Evolutionary conservation across 2,888 invertebrate genomes (phyloP).

Genomic region (Orthosia gracilis): DNA sequence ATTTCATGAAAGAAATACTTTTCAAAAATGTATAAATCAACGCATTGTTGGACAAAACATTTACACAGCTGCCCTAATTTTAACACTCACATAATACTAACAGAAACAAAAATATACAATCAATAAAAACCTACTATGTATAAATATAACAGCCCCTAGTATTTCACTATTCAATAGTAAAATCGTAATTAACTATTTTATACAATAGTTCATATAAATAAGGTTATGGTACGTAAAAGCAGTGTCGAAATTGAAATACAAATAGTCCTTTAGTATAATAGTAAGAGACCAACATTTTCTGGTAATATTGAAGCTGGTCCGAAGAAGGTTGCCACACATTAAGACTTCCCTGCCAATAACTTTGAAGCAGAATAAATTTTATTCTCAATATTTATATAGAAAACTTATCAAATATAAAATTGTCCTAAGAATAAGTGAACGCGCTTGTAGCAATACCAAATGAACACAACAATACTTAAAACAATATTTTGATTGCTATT

Average conservation of each 20-base stretch:
- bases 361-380: slow-evolving; percentile 18
- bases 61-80: slow-evolving; percentile 66
- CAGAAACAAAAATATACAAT: slow-evolving; percentile 88
- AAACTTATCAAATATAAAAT: slow-evolving; percentile 24
- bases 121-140: slow-evolving; percentile 78
- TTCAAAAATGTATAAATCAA: slow-evolving; percentile 52
- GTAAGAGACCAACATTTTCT: slow-evolving; percentile 61
- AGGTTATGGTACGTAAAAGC: slow-evolving; percentile 85
- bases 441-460: slow-evolving; percentile 53
- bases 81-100: slow-evolving; percentile 72
- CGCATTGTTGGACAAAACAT: slow-evolving; percentile 52
- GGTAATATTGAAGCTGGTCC: slow-evolving; percentile 51
- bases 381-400: slow-evolving; percentile 2
- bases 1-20: slow-evolving; percentile 48
- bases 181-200: slow-evolving; percentile 82
- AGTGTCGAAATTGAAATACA: slow-evolving; percentile 83
- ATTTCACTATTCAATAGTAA: slow-evolving; percentile 90
- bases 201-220: slow-evolving; percentile 79
- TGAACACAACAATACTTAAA: slow-evolving; percentile 62
- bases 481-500: slow-evolving; percentile 25
- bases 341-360: slow-evolving; percentile 10
- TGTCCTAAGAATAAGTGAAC: slow-evolving; percentile 45
- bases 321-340: slow-evolving; percentile 54
- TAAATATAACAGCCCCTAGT: slow-evolving; percentile 89
- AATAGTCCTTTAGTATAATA: slow-evolving; percentile 65